A percentile compares a stretch with the other conserved stretches of the same genome.
phyloP scores from a whole-genome alignment of 2,888 invertebrate genomes.

The Podotricha telesiphe region DNA sequence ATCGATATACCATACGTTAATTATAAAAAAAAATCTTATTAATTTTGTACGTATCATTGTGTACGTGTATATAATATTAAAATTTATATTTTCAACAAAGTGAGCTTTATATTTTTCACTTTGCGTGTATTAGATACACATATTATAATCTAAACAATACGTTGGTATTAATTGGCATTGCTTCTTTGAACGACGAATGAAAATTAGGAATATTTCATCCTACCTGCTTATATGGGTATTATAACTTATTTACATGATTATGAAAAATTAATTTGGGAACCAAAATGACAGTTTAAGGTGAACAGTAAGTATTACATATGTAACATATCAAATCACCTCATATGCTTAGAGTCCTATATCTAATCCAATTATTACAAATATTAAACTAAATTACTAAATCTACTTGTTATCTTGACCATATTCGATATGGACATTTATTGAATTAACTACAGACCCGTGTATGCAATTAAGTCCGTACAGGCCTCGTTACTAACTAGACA shows the following conservation, averaged over 20 bases:
- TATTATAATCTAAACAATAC: too few relatives aligned
- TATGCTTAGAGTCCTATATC: background rate
- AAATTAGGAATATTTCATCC: too few relatives aligned
- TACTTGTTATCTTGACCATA: conserved; percentile 2
- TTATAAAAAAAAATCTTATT: too few relatives aligned
- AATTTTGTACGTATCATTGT: too few relatives aligned
- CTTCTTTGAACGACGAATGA: too few relatives aligned
- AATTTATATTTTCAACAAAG: background rate
- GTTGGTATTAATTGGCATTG: too few relatives aligned
- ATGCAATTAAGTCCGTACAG: conserved; percentile 28
- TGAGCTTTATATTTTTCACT: too few relatives aligned
- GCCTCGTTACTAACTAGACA: conserved; percentile 20
- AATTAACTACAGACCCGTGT: conserved; percentile 33
- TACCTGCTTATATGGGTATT: too few relatives aligned
- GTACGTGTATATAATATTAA: background rate
- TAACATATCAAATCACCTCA: background rate
- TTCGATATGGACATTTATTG: conserved; percentile 29
- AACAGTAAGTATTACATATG: background rate
- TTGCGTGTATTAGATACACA: too few relatives aligned
- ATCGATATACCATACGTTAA: background rate
- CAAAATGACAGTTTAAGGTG: background rate
- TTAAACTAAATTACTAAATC: background rate
- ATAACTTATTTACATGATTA: too few relatives aligned
- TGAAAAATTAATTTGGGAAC: too few relatives aligned
- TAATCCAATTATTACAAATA: conserved; percentile 8